Evolutionary conservation across 2,888 invertebrate genomes (phyloP).

Genomic region (Dryobotodes eremita): DNA sequence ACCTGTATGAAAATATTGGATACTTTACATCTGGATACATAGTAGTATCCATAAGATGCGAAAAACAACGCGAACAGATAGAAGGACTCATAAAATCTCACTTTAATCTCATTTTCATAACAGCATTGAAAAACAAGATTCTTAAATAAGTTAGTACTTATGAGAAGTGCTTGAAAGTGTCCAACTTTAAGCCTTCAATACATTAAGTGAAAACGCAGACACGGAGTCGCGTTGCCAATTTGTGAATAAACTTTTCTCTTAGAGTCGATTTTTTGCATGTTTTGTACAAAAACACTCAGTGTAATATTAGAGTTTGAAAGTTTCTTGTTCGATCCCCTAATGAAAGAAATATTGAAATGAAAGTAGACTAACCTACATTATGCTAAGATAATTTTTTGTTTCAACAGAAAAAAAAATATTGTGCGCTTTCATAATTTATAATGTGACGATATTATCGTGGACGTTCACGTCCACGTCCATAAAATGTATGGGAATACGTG

Average conservation of each 20-base stretch:
- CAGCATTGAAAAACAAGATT: slow-evolving; percentile 24
- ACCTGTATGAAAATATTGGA: neutral
- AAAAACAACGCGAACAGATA: fast-evolving
- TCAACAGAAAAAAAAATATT: neutral
- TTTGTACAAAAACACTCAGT: slow-evolving; percentile 37
- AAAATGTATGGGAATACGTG: too few species aligned
- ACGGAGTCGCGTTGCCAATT: slow-evolving; percentile 44
- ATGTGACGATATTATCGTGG: too few species aligned
- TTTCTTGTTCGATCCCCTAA: slow-evolving; percentile 10
- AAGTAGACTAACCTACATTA: neutral
- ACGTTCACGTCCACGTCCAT: too few species aligned
- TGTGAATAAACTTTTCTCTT: slow-evolving; percentile 40
- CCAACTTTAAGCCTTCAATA: slow-evolving; percentile 15
- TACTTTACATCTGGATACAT: neutral
- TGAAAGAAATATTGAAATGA: slow-evolving; percentile 7
- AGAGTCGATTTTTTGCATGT: slow-evolving; percentile 4
- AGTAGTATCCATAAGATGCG: too few species aligned
- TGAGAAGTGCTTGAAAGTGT: slow-evolving; percentile 28
- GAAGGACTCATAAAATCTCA: neutral
- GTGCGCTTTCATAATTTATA: too few species aligned
- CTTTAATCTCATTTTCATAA: neutral
- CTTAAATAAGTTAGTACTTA: slow-evolving; percentile 14
- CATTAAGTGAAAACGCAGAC: slow-evolving; percentile 35
- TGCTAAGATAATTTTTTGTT: neutral
- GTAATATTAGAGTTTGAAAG: slow-evolving; percentile 22